Conservation (phyloP, 2,113 vertebrate species). For the Damaliscus lunatus region DNA sequence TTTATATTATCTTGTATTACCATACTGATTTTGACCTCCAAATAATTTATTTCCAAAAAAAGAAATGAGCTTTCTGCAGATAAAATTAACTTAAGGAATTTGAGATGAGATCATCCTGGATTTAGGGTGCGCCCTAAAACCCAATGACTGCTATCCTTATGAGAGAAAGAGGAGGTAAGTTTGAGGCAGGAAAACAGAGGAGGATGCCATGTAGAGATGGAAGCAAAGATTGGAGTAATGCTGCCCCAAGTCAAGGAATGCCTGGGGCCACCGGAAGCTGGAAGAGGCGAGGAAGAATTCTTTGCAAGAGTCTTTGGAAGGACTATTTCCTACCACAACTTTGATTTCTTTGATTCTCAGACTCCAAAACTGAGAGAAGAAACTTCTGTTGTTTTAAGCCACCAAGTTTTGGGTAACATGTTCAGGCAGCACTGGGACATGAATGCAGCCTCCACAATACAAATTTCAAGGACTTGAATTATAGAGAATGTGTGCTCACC, state of each 20-base stretch:
- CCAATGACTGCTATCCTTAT: background rate
- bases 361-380: background rate
- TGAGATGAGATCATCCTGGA: background rate
- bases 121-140: background rate
- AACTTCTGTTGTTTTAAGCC: background rate
- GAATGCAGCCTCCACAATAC: background rate
- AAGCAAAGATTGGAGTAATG: background rate
- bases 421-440: background rate
- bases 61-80: background rate
- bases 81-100: background rate
- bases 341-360: background rate
- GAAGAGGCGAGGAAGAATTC: background rate
- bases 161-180: background rate
- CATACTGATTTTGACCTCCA: slow-evolving; percentile 5
- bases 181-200: background rate
- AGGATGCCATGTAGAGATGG: background rate
- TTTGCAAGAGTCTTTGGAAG: background rate
- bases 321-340: background rate
- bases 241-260: background rate
- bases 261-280: background rate
- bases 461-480: background rate
- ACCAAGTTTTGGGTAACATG: background rate
- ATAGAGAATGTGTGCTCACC: background rate
- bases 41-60: background rate
- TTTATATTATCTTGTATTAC: slow-evolving; percentile 19